phyloP scores from a whole-genome alignment of 2,888 invertebrate genomes.

The Argyra leucocephala region DNA sequence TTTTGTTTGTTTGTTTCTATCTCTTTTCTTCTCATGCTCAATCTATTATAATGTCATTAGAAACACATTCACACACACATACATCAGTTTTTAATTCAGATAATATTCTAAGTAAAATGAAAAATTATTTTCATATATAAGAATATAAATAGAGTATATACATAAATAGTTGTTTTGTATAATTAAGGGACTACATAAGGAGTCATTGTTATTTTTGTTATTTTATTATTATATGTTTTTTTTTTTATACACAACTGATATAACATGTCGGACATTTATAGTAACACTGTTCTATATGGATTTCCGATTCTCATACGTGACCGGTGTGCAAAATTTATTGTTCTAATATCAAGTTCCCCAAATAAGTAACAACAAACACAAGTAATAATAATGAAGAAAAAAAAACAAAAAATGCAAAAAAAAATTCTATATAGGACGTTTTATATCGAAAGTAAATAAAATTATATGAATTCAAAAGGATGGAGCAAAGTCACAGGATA shows the following conservation, averaged over 20 bases:
- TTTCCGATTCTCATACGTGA: conserved; percentile 8
- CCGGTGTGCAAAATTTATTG: background rate
- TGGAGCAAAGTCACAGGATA: background rate
- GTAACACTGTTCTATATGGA: background rate
- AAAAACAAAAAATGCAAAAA: background rate
- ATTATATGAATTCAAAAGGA: background rate
- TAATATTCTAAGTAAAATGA: too few relatives aligned
- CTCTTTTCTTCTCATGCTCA: too few relatives aligned
- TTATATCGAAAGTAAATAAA: background rate
- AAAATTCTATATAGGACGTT: background rate
- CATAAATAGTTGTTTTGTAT: background rate
- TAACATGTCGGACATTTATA: too few relatives aligned
- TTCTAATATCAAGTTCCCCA: background rate
- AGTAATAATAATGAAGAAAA: background rate
- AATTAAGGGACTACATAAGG: background rate
- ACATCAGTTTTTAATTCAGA: too few relatives aligned
- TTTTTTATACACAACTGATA: too few relatives aligned
- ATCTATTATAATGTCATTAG: too few relatives aligned
- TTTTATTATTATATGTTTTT: too few relatives aligned
- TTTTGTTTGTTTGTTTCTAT: too few relatives aligned
- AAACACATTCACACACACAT: too few relatives aligned
- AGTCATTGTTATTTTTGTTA: background rate
- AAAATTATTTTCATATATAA: too few relatives aligned
- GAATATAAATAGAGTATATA: too few relatives aligned
- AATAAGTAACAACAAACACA: background rate